Evolutionary conservation across 2,113 vertebrate genomes (phyloP), one percentile per base, ranked within the genome.

Genomic region (Cinclus mexicanus): DNA sequence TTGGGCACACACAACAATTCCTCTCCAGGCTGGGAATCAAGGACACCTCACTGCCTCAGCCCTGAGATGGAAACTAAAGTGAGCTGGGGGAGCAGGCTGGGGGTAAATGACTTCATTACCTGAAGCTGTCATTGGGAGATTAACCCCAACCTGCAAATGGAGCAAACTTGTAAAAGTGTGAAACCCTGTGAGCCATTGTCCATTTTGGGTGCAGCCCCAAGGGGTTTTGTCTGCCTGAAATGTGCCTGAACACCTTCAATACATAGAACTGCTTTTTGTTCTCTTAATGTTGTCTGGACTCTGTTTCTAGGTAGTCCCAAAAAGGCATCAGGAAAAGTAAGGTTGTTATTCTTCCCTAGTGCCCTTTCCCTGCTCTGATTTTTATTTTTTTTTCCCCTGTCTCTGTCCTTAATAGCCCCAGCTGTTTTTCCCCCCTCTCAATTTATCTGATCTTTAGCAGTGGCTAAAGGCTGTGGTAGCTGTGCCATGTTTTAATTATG

Each of bases 161-260:
- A 26, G 6, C 18, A n/a, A n/a, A n/a, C 2, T 22, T 16, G 13
- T 22, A 13, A 22, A 52, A 42, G 11, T n/a, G 5, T 28, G 18
- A 22, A 42, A 42, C 4, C 37, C 1, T 0, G 25, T n/a, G 22
- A 33, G 10, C 16, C 0, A 0, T 16, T 1, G 22, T 26, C 23
- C 18, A 52, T 28, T 52, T 24, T 22, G 7, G 49, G 49, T 63
- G 47, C 2, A n/a, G 46, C 1, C 35, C 21, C 10, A 21, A 10
- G 6, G 5, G 5, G 23, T 4, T 42, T 22, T 16, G 1, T 21
- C 37, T 64, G 47, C 47, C 75, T 3, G 0, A 35, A 64, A 28
- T 53, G 7, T 14, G 23, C 37, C 47, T 79, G 39, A 29, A 44
- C 8, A 18, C 31, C 31, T 52, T 23, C 20, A 29, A 4, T 28